These are phyloP conservation scores for Dexiosoma caninum DNA, from an alignment of 2,888 invertebrate genomes.

Conservation along the genomic window DNA sequence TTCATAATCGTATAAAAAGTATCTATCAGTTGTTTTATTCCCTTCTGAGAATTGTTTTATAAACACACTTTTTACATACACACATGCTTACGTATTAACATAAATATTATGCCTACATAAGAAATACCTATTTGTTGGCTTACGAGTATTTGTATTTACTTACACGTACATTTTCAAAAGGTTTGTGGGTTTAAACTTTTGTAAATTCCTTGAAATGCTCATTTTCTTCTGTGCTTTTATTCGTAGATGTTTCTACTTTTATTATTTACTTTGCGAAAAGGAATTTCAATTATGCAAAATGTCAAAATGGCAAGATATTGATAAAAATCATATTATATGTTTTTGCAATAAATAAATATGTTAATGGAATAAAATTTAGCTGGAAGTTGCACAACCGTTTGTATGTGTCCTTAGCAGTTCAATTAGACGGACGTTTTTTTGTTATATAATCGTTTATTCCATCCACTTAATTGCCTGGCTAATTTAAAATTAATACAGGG, in stretches of 20 bases:
- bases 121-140: background rate
- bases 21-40: background rate
- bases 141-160: background rate
- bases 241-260: background rate
- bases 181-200: conserved; percentile 25
- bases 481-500: too few species aligned
- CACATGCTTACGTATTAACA: too few species aligned
- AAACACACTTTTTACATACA: background rate
- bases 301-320: conserved; percentile 45
- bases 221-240: conserved; percentile 13
- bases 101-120: too few species aligned
- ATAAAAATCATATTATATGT: conserved; percentile 41
- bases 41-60: conserved; percentile 25
- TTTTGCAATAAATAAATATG: conserved; percentile 9
- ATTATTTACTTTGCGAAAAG: background rate
- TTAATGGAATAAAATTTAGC: conserved; percentile 9
- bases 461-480: too few species aligned
- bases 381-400: background rate
- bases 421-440: too few species aligned
- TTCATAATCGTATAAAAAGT: background rate
- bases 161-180: background rate
- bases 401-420: too few species aligned
- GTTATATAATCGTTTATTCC: too few species aligned
- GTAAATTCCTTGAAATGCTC: conserved; percentile 8
- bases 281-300: conserved; percentile 54